These are phyloP conservation scores for Balaeniceps rex DNA, from an alignment of 2,113 vertebrate genomes.

Conservation along the genomic window DNA sequence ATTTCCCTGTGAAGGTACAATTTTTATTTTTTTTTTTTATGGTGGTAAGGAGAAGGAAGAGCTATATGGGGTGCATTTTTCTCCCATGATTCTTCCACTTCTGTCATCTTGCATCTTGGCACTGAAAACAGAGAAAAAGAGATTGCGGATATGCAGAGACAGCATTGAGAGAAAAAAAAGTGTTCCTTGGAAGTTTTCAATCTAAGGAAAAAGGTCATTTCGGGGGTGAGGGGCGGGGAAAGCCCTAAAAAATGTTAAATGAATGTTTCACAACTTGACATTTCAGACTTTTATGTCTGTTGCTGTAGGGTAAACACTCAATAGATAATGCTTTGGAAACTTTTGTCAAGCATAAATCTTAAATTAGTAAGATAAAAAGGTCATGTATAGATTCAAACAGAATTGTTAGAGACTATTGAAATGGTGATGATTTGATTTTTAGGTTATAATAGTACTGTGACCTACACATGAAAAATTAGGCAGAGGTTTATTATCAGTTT, in stretches of 20 bases:
- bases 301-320: conserved; percentile 28
- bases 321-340: background rate
- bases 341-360: conserved; percentile 19
- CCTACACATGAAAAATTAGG: background rate
- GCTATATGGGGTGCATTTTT: background rate
- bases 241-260: background rate
- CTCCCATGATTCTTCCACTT: background rate
- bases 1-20: background rate
- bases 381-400: conserved; percentile 15
- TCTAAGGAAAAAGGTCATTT: background rate
- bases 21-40: background rate
- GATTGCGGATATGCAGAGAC: background rate
- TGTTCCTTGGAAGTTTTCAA: background rate
- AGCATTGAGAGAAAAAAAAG: rapidly evolving
- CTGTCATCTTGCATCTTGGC: background rate
- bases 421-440: background rate
- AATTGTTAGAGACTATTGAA: background rate
- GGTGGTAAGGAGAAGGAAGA: background rate
- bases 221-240: background rate
- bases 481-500: background rate
- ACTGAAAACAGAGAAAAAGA: background rate
- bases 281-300: conserved; percentile 15
- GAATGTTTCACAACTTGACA: conserved; percentile 2
- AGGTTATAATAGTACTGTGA: background rate
- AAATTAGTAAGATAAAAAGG: conserved; percentile 1